Base-by-base conservation (phyloP, 1,140 invertebrate genomes). In the Eriocheir sinensis region DNA sequence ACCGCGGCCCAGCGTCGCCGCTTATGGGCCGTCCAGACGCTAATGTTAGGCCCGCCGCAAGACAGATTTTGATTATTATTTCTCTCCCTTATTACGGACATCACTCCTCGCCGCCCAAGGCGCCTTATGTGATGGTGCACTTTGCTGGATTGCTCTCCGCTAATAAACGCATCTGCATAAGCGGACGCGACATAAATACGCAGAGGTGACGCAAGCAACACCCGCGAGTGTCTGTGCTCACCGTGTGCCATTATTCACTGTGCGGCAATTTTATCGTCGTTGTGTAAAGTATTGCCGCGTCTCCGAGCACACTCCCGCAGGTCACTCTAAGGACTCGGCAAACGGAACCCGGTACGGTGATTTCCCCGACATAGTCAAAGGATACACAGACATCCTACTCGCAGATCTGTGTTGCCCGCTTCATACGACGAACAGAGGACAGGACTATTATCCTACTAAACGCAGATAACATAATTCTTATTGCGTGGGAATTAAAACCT, bases 11-110 rank as follows among this genome's bases (percentile, higher is more conserved):
- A 72, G 27, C 60, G 60, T 72, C 60, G 60, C 60, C 21, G 27
- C 21, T 72, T 72, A 72, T 72, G 60, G 60, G 60, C 60, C 27
- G 12, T 21, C 21, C 60, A n/a, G 60, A 21, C 60, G 60, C 27
- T 72, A 72, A 72, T 72, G 27, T n/a, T 72, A 12, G 60, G 8
- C 60, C n/a, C 60, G 27, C 21, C 27, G 12, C 21, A 72, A 72
- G 60, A 72, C n/a, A 72, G 60, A 72, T 72, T 72, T 72, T n/a
- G 60, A 72, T 72, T 72, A 72, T 72, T 4, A 72, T 72, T 72
- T 72, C n/a, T 72, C 60, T 72, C 27, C 60, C 60, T 72, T 72
- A 72, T n/a, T n/a, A 72, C 60, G 60, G n/a, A 72, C 12, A 72
- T 72, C 27, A n/a, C 27, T n/a, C n/a, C 27, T 4, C 60, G n/a